These are phyloP conservation scores for Calameuta idolon DNA, from an alignment of 2,888 invertebrate genomes.

Conservation along the genomic window DNA sequence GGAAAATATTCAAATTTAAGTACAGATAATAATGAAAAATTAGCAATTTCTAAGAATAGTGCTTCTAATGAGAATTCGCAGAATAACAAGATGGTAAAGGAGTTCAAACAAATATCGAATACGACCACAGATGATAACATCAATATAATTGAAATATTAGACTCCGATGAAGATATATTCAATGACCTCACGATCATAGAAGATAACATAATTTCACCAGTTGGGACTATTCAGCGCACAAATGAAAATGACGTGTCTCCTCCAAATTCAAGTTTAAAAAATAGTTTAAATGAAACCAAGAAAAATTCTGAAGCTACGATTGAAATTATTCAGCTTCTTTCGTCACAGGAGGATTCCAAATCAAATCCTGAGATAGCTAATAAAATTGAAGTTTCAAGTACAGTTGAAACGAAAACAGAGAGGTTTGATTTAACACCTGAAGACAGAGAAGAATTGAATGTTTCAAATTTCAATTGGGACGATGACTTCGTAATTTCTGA, in stretches of 20 bases:
- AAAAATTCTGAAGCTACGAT: too few species aligned
- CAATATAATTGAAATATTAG: conserved; percentile 19
- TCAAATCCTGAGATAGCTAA: not conserved
- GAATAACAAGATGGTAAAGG: not conserved
- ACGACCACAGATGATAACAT: conserved; percentile 11
- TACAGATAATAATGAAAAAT: not conserved
- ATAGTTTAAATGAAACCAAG: too few species aligned
- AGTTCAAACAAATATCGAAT: not conserved
- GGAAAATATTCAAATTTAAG: not conserved
- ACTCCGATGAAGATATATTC: conserved; percentile 52
- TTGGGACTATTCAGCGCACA: too few species aligned
- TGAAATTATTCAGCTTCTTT: not conserved
- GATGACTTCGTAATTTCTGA: conserved; percentile 10
- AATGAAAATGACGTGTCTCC: too few species aligned
- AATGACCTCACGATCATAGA: not conserved
- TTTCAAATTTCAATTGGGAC: conserved; percentile 13
- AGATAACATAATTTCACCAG: too few species aligned
- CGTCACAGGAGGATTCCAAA: not conserved
- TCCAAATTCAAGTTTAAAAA: too few species aligned
- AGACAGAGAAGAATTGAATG: not conserved
- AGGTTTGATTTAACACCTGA: not conserved
- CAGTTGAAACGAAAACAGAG: not conserved
- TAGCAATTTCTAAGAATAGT: not conserved
- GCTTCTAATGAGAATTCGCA: conserved; percentile 13
- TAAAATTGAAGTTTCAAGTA: not conserved